Evolutionary conservation across 2,113 vertebrate genomes (phyloP).

Genomic region (Vulpes lagopus): DNA sequence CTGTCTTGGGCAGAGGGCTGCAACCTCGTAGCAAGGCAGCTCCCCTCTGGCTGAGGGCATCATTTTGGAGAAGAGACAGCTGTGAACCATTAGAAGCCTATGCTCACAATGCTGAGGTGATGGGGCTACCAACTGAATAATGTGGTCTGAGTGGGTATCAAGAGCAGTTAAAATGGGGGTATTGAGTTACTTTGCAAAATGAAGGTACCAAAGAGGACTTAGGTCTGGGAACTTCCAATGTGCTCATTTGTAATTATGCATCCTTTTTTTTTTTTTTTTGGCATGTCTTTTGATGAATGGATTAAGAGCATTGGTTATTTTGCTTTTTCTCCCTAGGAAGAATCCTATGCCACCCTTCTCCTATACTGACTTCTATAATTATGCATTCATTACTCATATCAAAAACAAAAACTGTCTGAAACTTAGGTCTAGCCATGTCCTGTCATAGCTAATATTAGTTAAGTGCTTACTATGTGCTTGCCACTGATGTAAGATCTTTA

Average conservation of each 20-base stretch:
- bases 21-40: background rate
- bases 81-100: background rate
- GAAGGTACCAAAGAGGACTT: background rate
- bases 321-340: background rate
- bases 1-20: background rate
- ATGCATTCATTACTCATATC: background rate
- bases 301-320: background rate
- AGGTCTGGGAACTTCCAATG: background rate
- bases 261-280: background rate
- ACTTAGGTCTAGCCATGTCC: background rate
- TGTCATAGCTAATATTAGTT: background rate
- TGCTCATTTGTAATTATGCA: background rate
- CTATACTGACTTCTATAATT: background rate
- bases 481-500: background rate
- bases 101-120: background rate
- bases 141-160: background rate
- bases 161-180: background rate
- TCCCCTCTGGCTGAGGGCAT: background rate
- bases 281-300: background rate
- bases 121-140: background rate
- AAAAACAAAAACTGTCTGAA: background rate
- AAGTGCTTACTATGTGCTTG: background rate
- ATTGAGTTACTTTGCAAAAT: background rate
- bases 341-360: background rate
- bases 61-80: background rate